These are phyloP conservation scores for Omphaloscelis lunosa DNA, from an alignment of 2,888 invertebrate genomes.

Conservation along the genomic window DNA sequence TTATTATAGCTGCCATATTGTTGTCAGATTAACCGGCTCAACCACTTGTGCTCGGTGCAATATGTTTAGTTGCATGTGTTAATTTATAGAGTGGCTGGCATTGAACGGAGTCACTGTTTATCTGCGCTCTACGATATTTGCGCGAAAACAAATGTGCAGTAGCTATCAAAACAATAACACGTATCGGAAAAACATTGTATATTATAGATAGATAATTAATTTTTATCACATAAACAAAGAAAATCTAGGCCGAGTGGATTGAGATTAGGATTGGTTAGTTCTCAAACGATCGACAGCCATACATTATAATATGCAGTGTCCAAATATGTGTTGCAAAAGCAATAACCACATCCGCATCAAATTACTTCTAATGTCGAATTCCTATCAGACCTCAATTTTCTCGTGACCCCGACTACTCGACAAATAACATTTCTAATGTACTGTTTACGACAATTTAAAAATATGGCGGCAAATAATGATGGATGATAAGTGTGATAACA, in stretches of 20 bases:
- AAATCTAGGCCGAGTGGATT: neutral
- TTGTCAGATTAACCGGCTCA: conserved; percentile 41
- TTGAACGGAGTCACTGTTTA: conserved; percentile 62
- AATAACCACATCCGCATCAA: conserved; percentile 25
- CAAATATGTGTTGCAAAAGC: conserved; percentile 22
- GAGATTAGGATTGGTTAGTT: neutral
- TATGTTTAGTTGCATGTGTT: conserved; percentile 54
- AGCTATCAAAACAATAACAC: conserved; percentile 32
- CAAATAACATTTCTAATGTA: conserved; percentile 53
- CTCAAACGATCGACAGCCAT: neutral
- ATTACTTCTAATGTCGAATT: conserved; percentile 23
- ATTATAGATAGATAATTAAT: neutral
- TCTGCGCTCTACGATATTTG: conserved; percentile 47
- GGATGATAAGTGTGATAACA: conserved; percentile 60
- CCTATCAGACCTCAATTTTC: conserved; percentile 32
- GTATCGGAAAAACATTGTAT: conserved; percentile 18
- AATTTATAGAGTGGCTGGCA: conserved; percentile 62
- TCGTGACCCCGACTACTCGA: conserved; percentile 26
- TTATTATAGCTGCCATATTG: conserved; percentile 3
- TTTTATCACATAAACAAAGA: conserved; percentile 18
- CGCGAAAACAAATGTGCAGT: conserved; percentile 33
- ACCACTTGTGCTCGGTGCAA: conserved; percentile 43
- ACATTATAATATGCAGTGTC: neutral
- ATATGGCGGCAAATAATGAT: conserved; percentile 43
- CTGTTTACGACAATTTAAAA: conserved; percentile 44